phyloP scores from a whole-genome alignment of 2,888 invertebrate species.

The Morpho achilles region DNA sequence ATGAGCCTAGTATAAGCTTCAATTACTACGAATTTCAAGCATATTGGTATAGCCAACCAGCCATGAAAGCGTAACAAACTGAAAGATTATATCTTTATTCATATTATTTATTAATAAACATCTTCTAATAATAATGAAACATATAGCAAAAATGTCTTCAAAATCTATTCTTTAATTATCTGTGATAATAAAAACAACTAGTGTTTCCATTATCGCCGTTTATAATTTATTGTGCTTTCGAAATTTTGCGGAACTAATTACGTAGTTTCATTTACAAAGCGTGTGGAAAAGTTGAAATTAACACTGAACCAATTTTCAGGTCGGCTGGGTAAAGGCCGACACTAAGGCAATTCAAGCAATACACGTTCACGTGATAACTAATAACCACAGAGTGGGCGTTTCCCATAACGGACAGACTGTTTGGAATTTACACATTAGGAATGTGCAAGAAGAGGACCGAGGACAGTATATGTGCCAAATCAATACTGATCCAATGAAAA shows the following conservation, averaged over 20 bases:
- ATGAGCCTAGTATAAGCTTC: too few relatives aligned
- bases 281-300: conserved; percentile 20
- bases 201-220: neutral
- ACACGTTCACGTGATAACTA: conserved; percentile 94
- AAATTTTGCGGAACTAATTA: conserved; percentile 6
- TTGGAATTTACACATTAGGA: conserved; percentile 94
- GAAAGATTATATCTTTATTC: too few relatives aligned
- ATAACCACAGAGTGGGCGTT: conserved; percentile 91
- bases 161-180: too few relatives aligned
- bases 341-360: conserved; percentile 96
- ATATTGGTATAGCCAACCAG: too few relatives aligned
- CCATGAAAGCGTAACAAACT: too few relatives aligned
- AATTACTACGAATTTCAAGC: too few relatives aligned
- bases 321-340: conserved; percentile 96
- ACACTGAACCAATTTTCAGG: conserved; percentile 73
- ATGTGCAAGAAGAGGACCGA: conserved; percentile 91
- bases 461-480: conserved; percentile 97
- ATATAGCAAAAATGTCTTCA: too few relatives aligned
- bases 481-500: conserved; percentile 96
- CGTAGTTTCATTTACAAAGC: conserved; percentile 9
- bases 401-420: conserved; percentile 91
- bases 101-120: too few relatives aligned
- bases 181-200: too few relatives aligned
- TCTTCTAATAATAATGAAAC: too few relatives aligned
- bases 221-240: neutral